These are phyloP conservation scores for Goniozus legneri DNA, from an alignment of 1,140 invertebrate genomes.

Conservation along the genomic window DNA sequence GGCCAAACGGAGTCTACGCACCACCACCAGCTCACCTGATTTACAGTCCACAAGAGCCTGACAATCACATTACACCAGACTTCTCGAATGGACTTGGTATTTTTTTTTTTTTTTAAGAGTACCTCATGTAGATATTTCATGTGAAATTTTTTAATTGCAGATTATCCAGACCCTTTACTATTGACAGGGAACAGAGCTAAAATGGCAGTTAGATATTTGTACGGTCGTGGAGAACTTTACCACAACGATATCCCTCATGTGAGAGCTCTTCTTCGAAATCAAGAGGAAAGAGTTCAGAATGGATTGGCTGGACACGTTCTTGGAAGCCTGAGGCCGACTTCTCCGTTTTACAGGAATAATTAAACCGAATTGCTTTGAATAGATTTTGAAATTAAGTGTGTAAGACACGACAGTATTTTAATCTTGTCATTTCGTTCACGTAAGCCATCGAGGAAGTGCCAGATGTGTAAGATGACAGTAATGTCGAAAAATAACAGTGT, in stretches of 20 bases:
- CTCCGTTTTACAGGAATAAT: constrained; percentile 55
- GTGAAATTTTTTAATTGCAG: constrained; percentile 19
- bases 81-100: constrained; percentile 37
- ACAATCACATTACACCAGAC: constrained; percentile 28
- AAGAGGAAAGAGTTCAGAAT: constrained; percentile 57
- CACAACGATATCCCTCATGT: constrained; percentile 63
- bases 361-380: too few species aligned
- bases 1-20: constrained; percentile 38
- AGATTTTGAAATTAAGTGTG: too few species aligned
- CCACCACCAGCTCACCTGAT: too few species aligned
- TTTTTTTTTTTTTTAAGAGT: too few species aligned
- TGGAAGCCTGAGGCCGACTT: constrained; percentile 58
- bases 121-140: neutral
- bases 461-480: neutral
- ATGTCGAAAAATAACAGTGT: constrained; percentile 2
- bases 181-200: constrained; percentile 55
- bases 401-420: too few species aligned
- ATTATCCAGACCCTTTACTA: constrained; percentile 52
- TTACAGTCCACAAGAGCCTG: constrained; percentile 24
- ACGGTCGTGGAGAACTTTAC: constrained; percentile 57
- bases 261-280: constrained; percentile 58
- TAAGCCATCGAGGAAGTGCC: neutral
- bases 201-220: constrained; percentile 52
- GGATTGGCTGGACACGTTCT: constrained; percentile 57
- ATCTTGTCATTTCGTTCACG: too few species aligned